Base-by-base conservation (phyloP, 2,113 vertebrate genomes). In the Tragelaphus buxtoni region DNA sequence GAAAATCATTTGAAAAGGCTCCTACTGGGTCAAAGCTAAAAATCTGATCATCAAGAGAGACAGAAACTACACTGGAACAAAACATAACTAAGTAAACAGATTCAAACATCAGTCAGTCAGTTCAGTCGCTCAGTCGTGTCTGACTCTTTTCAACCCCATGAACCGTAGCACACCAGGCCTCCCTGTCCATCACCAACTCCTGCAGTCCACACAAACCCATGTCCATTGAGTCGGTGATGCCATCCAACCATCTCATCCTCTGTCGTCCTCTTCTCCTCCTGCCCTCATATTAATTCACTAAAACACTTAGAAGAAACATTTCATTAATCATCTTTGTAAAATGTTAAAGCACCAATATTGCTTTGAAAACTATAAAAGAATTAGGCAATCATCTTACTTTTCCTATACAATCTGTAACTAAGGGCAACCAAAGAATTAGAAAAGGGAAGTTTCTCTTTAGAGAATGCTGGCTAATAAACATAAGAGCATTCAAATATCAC, bases 1-100 rank as follows among this genome's bases (percentile, higher is more conserved):
- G 42, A n/a, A 92, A 94, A 92, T 45, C 9, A 84, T 45, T 26
- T 84, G 28, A 91, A 93, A 69, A 92, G 35, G 84, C 17, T 87
- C 17, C 35, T 14, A 87, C 2, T 74, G 18, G 42, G 22, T 60
- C 53, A 93, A 81, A 74, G 47, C n/a, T 96, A 53, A 90, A 58
- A 91, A 95, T 74, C 14, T 94, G 24, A 95, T 63, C 53, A 60
- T 91, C 61, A 95, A 63, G 9, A 86, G 39, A 12, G 28, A 95
- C 53, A 96, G 93, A 95, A 96, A 77, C n/a, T 42, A 39, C 35
- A 95, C 22, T 93, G 32, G 30, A 88, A 24, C 56, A 61, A 97
- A 97, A 85, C 32, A 95, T 13, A 60, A 65, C 63, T 35, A 69
- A 69, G 24, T n/a, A 81, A 93, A 53, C 63, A 90, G 35, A 32